Percentiles rank a stretch among this genome's conserved stretches.
phyloP scores from a whole-genome alignment of 1,140 invertebrate species.

The Drosophila sp. region DNA sequence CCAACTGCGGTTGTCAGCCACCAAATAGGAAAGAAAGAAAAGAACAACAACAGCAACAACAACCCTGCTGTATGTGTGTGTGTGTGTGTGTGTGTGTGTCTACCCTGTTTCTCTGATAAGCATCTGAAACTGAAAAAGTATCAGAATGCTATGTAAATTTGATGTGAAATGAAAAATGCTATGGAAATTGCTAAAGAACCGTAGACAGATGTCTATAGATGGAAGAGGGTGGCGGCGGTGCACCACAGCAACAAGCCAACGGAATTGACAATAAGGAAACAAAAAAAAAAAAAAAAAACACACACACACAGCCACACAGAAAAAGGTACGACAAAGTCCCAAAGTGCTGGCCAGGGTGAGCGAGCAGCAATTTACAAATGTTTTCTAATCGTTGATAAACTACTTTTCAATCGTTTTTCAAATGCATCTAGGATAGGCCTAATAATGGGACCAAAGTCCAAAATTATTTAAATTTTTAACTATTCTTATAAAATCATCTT shows the following conservation, averaged over 20 bases:
- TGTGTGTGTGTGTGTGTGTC: background rate
- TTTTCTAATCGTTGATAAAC: too few species aligned
- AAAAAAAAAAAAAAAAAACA: background rate
- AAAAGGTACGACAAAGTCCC: too few species aligned
- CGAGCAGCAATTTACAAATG: too few species aligned
- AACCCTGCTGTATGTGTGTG: conserved; percentile 45
- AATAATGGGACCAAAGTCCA: too few species aligned
- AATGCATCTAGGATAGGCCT: too few species aligned
- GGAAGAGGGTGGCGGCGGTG: background rate
- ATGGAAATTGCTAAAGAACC: conserved; percentile 28
- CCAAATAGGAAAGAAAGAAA: conserved; percentile 22
- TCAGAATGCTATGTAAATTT: conserved; percentile 61
- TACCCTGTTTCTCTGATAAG: conserved; percentile 10
- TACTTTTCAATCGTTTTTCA: too few species aligned
- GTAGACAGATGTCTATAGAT: conserved; percentile 37
- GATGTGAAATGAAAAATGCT: conserved; percentile 61
- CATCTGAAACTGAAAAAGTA: conserved; percentile 6
- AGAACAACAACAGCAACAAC: background rate
- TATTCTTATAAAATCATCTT: too few species aligned
- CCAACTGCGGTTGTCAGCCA: conserved; percentile 42
- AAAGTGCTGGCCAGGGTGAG: too few species aligned
- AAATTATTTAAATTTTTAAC: too few species aligned
- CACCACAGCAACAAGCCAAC: background rate
- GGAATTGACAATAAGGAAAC: conserved; percentile 1
- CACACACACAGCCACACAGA: too few species aligned